phyloP scores from a whole-genome alignment of 1,140 invertebrate species.

The Aphis craccivora region DNA sequence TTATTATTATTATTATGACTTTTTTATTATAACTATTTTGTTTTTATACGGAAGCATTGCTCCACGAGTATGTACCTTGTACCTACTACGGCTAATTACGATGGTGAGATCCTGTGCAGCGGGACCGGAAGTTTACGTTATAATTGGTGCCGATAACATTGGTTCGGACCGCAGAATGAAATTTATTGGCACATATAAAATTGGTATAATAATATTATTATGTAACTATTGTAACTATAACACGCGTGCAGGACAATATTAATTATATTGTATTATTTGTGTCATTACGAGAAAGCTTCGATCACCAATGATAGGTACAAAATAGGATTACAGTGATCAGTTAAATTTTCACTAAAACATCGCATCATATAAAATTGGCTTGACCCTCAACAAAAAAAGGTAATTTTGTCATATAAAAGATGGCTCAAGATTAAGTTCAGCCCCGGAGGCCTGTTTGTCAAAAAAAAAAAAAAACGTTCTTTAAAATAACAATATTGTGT shows the following conservation, averaged over 20 bases:
- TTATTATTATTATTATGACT: not conserved
- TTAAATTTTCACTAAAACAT: not conserved
- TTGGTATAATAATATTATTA: not conserved
- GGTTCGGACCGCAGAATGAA: not conserved
- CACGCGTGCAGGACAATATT: not conserved
- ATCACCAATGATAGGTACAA: no score
- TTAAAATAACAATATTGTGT: no score
- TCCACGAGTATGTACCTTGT: not conserved
- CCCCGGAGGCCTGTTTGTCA: no score
- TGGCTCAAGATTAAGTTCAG: no score
- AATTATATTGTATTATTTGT: not conserved
- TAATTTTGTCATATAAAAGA: no score
- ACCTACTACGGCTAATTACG: not conserved
- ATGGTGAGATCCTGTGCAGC: not conserved
- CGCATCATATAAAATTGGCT: not conserved
- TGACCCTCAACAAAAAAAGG: not conserved
- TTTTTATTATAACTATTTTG: not conserved
- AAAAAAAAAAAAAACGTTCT: no score
- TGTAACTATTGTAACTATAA: not conserved
- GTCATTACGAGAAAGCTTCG: no score
- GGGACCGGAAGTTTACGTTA: not conserved
- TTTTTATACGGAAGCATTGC: not conserved
- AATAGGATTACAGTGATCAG: no score
- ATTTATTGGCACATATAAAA: not conserved
- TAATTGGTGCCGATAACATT: not conserved